Base-by-base conservation (phyloP, 2,888 invertebrate genomes). In the Patella ulyssiponensis region DNA sequence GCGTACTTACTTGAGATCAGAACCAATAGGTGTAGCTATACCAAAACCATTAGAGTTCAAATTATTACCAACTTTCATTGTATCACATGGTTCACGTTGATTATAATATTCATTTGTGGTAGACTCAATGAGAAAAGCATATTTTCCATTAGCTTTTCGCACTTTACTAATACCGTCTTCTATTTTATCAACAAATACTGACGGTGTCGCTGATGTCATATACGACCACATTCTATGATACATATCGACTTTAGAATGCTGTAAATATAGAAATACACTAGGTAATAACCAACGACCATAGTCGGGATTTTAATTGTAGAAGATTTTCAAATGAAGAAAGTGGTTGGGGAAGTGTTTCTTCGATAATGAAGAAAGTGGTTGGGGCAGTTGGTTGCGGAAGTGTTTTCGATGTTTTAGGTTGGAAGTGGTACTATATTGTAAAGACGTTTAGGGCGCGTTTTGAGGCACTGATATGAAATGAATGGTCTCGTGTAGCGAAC, bases 151-250 rank as follows among this genome's bases (percentile, higher is more conserved):
- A 2, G 86, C 86, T 95, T 95, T 81, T 95, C 96, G 93, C 14
- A 97, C 96, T 83, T 95, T 93, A 79, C 93, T 92, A 76, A 97
- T 95, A 12, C 97, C 97, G 88, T 96, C 96, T 85, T 95, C 95
- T 91, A 96, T 96, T 1, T 94, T 94, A 80, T 94, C 93, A 15
- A 96, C 96, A 90, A 97, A 96, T 7, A 97, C 96, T 73, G 82
- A 84, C 7, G 87, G 86, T 17, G 80, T 83, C 9, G 96, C 95
- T 89, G 95, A 96, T 23, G 87, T 88, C 97, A 98, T 97, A 90
- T 96, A 97, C 87, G 97, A 96, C 97, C 97, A 97, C 97, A 98
- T 98, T 92, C 96, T 95, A 89, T 95, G 95, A 92, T 97, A 97
- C 17, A 96, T 94, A 71, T 95, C 95, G 86, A 97, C 96, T 91